Conservation (phyloP, 2,888 invertebrate genomes). For the Oxytorus armatus region DNA sequence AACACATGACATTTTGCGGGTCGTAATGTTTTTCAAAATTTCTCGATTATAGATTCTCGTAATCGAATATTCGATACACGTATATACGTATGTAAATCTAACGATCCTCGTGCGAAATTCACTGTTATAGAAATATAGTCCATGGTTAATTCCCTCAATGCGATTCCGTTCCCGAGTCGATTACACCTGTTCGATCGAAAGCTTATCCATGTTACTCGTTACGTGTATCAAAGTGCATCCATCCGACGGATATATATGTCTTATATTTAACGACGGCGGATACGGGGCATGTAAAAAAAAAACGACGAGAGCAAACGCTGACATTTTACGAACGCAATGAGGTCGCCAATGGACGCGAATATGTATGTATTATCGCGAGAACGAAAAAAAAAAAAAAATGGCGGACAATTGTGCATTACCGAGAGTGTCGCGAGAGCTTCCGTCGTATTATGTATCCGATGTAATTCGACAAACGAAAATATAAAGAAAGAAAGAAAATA, state of each 20-base stretch:
- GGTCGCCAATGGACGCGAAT: not conserved
- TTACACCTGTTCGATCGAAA: conserved; percentile 62
- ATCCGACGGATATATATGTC: conserved; percentile 49
- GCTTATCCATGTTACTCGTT: conserved; percentile 63
- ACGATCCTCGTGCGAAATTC: too few relatives aligned
- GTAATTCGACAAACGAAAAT: conserved; percentile 36
- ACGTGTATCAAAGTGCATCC: conserved; percentile 58
- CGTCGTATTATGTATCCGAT: conserved; percentile 23
- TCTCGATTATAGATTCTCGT: too few relatives aligned
- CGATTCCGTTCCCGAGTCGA: conserved; percentile 63
- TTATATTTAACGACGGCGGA: not conserved
- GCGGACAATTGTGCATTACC: not conserved
- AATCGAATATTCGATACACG: too few relatives aligned
- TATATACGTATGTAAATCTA: too few relatives aligned
- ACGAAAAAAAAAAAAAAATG: not conserved
- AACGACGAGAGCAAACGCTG: conserved; percentile 16
- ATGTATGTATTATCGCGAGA: not conserved
- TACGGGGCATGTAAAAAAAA: too few relatives aligned
- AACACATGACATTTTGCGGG: too few relatives aligned
- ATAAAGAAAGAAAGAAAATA: conserved; percentile 12
- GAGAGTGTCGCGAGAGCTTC: conserved; percentile 31
- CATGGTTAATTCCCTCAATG: conserved; percentile 48
- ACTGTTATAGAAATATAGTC: not conserved
- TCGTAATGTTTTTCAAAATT: not conserved
- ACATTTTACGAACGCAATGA: conserved; percentile 40